Evolutionary conservation across 1,140 invertebrate species (phyloP).

Genomic region (Nephotettix cincticeps): DNA sequence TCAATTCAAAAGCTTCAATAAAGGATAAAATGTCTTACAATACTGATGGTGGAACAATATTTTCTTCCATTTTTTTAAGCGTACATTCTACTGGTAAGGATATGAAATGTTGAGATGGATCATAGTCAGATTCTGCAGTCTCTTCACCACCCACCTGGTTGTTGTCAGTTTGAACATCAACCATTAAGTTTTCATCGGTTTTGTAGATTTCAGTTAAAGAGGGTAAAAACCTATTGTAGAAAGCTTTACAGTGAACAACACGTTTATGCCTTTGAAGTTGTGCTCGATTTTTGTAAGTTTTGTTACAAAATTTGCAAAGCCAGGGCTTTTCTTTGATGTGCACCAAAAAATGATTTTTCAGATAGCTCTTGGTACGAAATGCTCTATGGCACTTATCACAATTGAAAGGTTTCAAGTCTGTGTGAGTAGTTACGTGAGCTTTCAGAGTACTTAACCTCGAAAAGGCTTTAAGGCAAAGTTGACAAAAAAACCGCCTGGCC

Average conservation of each 20-base stretch:
- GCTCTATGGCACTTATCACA: not conserved
- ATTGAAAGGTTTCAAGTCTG: not conserved
- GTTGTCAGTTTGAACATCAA: not conserved
- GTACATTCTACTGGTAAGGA: not conserved
- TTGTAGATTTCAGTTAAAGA: not conserved
- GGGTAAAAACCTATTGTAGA: not conserved
- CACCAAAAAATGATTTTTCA: not conserved
- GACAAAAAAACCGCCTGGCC: not conserved
- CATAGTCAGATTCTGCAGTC: not conserved
- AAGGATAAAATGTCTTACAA: too few species aligned
- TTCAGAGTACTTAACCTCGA: not conserved
- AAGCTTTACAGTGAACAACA: not conserved
- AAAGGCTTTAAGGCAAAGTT: not conserved
- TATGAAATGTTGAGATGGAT: not conserved
- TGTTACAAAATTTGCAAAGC: conserved; percentile 1
- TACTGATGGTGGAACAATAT: too few species aligned
- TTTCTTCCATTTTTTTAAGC: too few species aligned
- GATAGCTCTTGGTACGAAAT: not conserved
- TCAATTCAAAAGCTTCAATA: too few species aligned
- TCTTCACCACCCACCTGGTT: not conserved
- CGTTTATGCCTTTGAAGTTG: not conserved
- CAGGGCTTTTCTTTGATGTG: not conserved
- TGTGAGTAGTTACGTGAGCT: not conserved
- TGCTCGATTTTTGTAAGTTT: not conserved
- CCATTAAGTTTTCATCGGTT: not conserved